Evolutionary conservation across 2,113 vertebrate genomes (phyloP).

Genomic region (Lethenteron reissneri): DNA sequence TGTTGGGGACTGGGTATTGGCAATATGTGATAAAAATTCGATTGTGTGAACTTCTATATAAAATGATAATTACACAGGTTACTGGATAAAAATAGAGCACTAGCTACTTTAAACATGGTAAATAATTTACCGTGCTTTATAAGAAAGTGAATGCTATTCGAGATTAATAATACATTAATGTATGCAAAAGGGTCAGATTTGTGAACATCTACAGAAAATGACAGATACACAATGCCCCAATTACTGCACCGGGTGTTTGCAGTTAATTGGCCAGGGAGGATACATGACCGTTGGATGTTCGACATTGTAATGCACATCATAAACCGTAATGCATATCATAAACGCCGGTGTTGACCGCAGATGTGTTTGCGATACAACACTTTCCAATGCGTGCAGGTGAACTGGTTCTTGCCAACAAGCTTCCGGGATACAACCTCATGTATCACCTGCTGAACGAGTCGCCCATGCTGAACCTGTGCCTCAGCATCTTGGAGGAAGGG

Average conservation of each 20-base stretch:
- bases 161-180: too few relatives aligned
- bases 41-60: too few relatives aligned
- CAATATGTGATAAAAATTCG: too few relatives aligned
- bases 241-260: not conserved
- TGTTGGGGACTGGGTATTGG: too few relatives aligned
- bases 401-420: not conserved
- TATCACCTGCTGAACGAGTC: not conserved
- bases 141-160: too few relatives aligned
- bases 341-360: not conserved
- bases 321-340: too few relatives aligned
- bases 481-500: constrained; percentile 4
- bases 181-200: too few relatives aligned
- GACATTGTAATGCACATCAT: not conserved
- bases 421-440: not conserved
- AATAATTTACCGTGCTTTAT: too few relatives aligned
- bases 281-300: not conserved
- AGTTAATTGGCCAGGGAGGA: not conserved
- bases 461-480: constrained; percentile 5
- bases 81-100: too few relatives aligned
- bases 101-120: too few relatives aligned
- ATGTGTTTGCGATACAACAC: not conserved
- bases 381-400: not conserved
- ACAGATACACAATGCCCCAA: not conserved
- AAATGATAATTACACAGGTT: too few relatives aligned
- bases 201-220: not conserved